These are phyloP conservation scores for Melopsittacus undulatus DNA, from an alignment of 2,797 vertebrate genomes.

Conservation along the genomic window DNA sequence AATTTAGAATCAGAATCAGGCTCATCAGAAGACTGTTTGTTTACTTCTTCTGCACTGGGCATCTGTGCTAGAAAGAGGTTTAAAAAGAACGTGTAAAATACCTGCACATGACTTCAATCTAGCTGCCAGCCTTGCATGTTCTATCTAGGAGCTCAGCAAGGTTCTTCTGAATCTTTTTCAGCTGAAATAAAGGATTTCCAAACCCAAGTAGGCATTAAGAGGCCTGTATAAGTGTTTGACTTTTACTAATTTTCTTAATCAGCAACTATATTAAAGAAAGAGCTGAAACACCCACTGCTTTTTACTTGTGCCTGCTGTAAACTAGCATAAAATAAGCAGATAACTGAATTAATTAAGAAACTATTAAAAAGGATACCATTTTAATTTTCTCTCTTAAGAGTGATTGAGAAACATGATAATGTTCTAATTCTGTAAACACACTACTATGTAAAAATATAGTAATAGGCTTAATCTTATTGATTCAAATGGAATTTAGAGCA, in stretches of 20 bases:
- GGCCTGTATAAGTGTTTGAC: not conserved
- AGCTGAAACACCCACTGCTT: not conserved
- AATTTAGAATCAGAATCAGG: not conserved
- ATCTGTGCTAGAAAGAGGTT: conserved; percentile 18
- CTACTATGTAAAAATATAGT: not conserved
- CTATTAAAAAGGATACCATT: not conserved
- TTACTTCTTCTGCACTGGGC: not conserved
- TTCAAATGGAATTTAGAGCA: not conserved
- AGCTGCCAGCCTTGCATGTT: fast-evolving
- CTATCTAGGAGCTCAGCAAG: fast-evolving
- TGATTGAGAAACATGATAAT: not conserved
- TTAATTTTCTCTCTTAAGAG: not conserved
- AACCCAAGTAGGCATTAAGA: not conserved
- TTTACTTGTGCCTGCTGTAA: not conserved
- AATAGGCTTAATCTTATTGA: not conserved
- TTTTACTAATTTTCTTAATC: not conserved
- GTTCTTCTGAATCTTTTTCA: not conserved
- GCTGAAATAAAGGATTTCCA: not conserved
- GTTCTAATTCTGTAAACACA: not conserved
- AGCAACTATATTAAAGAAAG: not conserved
- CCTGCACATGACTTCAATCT: fast-evolving
- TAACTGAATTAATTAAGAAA: not conserved
- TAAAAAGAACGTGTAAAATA: not conserved
- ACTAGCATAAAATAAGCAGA: not conserved
- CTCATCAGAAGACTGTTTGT: not conserved